Percentiles rank a stretch among this genome's conserved stretches.
Evolutionary conservation across 53 echinoderm and acorn worm species (phyloP).

Genomic region (Apostichopus leukothele): DNA sequence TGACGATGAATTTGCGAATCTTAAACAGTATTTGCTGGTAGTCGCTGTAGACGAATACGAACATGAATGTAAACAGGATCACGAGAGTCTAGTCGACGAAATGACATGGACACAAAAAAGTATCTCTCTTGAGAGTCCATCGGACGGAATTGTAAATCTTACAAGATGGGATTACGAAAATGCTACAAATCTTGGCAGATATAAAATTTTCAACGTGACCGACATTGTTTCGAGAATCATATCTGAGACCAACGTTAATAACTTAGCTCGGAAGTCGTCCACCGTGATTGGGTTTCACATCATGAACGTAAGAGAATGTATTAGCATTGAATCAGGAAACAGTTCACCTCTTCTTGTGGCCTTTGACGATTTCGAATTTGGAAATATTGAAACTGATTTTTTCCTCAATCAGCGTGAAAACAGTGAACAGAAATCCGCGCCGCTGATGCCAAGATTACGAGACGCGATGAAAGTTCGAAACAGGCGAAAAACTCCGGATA

Average conservation of each 20-base stretch:
- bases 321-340: neutral
- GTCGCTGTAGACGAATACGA: neutral
- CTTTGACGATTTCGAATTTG: neutral
- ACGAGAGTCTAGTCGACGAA: too few species aligned
- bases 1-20: neutral
- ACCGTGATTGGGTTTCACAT: neutral
- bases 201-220: constrained; percentile 1
- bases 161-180: neutral
- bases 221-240: neutral
- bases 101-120: too few species aligned
- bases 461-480: neutral
- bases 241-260: neutral
- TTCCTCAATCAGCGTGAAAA: neutral
- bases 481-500: neutral
- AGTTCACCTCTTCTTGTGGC: constrained; percentile 9
- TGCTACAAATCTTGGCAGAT: neutral
- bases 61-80: neutral
- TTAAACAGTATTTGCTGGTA: neutral
- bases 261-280: neutral
- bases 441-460: neutral
- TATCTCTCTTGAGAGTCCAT: too few species aligned
- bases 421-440: neutral
- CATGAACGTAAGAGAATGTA: neutral
- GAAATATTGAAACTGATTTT: neutral
- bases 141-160: neutral